A percentile compares a stretch with the other conserved stretches of the same genome.
phyloP scores from a whole-genome alignment of 2,113 vertebrate genomes.

The Phoenicopterus ruber region DNA sequence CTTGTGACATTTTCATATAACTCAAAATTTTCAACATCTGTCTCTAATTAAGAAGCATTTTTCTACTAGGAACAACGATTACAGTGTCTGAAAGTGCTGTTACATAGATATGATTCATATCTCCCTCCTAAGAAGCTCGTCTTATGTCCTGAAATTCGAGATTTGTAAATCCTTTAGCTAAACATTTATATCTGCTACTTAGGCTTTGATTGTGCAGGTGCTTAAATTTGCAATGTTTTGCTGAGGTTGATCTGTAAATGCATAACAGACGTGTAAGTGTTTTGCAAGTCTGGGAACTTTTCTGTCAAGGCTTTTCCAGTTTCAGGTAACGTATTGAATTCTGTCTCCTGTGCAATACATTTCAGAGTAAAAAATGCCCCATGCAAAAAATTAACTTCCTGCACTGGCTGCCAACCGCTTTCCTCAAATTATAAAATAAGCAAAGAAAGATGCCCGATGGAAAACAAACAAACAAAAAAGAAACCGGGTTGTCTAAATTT shows the following conservation, averaged over 20 bases:
- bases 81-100: slow-evolving; percentile 24
- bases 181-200: slow-evolving; percentile 44
- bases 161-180: slow-evolving; percentile 47
- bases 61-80: slow-evolving; percentile 29
- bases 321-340: background rate
- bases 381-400: background rate
- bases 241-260: slow-evolving; percentile 19
- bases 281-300: slow-evolving; percentile 10
- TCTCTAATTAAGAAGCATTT: slow-evolving; percentile 32
- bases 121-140: background rate
- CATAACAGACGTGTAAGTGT: background rate
- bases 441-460: background rate
- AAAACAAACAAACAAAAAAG: background rate
- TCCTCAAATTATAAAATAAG: background rate
- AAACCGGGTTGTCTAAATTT: background rate
- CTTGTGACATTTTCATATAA: slow-evolving; percentile 6
- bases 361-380: background rate
- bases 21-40: slow-evolving; percentile 44
- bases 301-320: slow-evolving; percentile 4
- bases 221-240: slow-evolving; percentile 27
- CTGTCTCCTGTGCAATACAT: background rate
- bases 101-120: slow-evolving; percentile 42
- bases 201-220: slow-evolving; percentile 39
- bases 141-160: slow-evolving; percentile 18
- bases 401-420: background rate